These are phyloP conservation scores for Tupaia chinensis DNA, from an alignment of 2,113 vertebrate genomes.

Conservation along the genomic window DNA sequence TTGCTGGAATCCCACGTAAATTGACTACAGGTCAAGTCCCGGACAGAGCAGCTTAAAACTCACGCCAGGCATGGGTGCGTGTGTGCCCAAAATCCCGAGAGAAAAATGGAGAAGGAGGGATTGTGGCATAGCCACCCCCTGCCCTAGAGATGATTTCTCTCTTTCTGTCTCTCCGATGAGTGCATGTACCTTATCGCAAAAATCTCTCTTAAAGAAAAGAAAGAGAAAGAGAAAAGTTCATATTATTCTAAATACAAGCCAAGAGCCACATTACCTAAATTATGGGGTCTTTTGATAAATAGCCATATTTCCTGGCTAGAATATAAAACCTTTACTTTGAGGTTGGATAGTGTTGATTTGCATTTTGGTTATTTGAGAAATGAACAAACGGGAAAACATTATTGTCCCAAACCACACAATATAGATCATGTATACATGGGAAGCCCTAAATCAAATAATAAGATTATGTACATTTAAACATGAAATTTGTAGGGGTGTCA, in stretches of 20 bases:
- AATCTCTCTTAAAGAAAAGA: too few species aligned
- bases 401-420: background rate
- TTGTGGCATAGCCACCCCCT: too few species aligned
- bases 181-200: too few species aligned
- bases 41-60: too few species aligned
- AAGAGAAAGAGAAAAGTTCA: background rate
- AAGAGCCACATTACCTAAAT: background rate
- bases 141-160: too few species aligned
- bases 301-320: background rate
- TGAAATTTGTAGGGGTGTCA: background rate
- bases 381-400: constrained; percentile 31
- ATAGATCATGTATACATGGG: background rate
- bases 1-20: too few species aligned
- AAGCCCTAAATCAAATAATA: background rate
- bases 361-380: constrained; percentile 15
- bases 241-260: background rate
- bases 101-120: too few species aligned
- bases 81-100: too few species aligned
- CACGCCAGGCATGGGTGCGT: too few species aligned
- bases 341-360: background rate
- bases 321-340: background rate
- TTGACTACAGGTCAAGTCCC: too few species aligned
- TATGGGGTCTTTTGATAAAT: background rate
- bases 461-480: constrained; percentile 21
- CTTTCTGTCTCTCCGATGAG: too few species aligned